A percentile compares a stretch with the other conserved stretches of the same genome.
These are phyloP conservation scores for Eupeodes corollae DNA, from an alignment of 1,140 invertebrate genomes.

Conservation along the genomic window DNA sequence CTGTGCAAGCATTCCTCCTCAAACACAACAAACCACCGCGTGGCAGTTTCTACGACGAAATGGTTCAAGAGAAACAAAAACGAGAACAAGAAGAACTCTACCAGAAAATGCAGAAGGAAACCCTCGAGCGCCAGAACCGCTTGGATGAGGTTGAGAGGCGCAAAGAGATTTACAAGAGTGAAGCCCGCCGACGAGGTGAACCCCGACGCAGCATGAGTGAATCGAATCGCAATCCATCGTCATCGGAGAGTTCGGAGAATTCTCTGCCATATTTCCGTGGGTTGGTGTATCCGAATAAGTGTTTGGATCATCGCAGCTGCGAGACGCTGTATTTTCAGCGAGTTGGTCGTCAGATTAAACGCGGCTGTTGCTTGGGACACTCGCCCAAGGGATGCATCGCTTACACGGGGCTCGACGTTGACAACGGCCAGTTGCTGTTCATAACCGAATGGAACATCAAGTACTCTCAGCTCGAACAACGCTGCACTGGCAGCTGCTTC, in stretches of 20 bases:
- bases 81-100: constrained; percentile 48
- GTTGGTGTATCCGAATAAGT: constrained; percentile 24
- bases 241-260: constrained; percentile 31
- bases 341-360: constrained; percentile 27
- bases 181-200: constrained; percentile 26
- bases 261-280: constrained; percentile 28
- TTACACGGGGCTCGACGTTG: constrained; percentile 55
- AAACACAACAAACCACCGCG: constrained; percentile 59
- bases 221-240: constrained; percentile 26
- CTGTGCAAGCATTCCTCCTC: constrained; percentile 55
- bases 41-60: constrained; percentile 73
- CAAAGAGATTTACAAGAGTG: constrained; percentile 33
- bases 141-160: constrained; percentile 33
- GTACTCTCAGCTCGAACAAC: constrained; percentile 27
- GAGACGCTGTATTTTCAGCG: constrained; percentile 32
- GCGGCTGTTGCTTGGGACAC: constrained; percentile 41
- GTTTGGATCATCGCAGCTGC: constrained; percentile 26
- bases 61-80: constrained; percentile 54
- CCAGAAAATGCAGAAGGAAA: constrained; percentile 45
- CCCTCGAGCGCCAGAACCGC: constrained; percentile 22
- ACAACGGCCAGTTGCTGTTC: constrained; percentile 53
- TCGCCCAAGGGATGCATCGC: constrained; percentile 53
- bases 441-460: constrained; percentile 61
- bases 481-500: constrained; percentile 22
- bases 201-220: constrained; percentile 31